Evolutionary conservation across 2,113 vertebrate species (phyloP).

Genomic region (Sorex fumeus): DNA sequence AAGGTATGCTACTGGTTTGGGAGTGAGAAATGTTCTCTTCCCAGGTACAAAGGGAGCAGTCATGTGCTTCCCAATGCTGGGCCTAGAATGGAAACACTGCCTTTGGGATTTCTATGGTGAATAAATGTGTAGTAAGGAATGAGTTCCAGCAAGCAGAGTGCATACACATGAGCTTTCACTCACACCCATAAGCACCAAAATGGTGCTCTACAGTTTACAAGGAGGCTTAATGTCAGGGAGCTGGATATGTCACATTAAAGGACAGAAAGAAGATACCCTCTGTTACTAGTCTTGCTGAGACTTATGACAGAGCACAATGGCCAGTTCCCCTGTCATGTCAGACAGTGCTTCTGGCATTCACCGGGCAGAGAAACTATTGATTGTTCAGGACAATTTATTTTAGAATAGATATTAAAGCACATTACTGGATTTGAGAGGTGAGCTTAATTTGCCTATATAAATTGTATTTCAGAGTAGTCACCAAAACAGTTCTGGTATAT

Average conservation of each 20-base stretch:
- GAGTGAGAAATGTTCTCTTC: background rate
- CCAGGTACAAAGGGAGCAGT: background rate
- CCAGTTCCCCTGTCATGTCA: background rate
- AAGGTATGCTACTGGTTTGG: background rate
- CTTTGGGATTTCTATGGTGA: background rate
- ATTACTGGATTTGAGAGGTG: slow-evolving; percentile 5
- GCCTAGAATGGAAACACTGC: background rate
- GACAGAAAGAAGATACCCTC: background rate
- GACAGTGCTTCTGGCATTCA: background rate
- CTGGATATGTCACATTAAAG: background rate
- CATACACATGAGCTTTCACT: background rate
- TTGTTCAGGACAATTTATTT: background rate
- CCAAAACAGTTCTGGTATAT: background rate
- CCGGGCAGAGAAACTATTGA: background rate
- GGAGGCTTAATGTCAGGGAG: background rate
- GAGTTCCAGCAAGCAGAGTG: background rate
- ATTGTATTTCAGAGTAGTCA: background rate
- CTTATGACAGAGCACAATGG: background rate
- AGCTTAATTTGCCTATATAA: background rate
- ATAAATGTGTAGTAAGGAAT: background rate
- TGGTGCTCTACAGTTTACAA: background rate
- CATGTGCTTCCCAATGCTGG: background rate
- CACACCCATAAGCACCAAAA: background rate
- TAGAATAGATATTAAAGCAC: background rate
- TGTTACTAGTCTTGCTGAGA: background rate